Evolutionary conservation across 1,140 invertebrate genomes (phyloP).

Genomic region (Aphidius gifuensis): DNA sequence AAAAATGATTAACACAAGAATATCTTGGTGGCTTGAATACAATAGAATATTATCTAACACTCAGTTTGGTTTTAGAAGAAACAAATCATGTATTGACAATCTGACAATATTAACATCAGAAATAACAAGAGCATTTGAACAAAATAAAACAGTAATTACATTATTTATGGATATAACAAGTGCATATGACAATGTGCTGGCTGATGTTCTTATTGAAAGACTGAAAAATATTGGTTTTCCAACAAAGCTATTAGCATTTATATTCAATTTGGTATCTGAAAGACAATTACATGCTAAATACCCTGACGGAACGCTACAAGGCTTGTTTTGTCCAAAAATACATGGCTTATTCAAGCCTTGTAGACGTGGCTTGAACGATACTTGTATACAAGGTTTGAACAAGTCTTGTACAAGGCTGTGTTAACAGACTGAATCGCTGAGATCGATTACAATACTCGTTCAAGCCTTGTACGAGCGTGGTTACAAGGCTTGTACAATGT

Average conservation of each 20-base stretch:
- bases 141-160: slow-evolving; percentile 3
- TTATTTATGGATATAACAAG: slow-evolving; percentile 17
- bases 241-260: neutral
- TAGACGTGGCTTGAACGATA: too few species aligned
- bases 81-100: slow-evolving; percentile 23
- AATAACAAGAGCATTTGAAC: slow-evolving; percentile 9
- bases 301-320: too few species aligned
- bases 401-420: too few species aligned
- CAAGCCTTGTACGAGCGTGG: too few species aligned
- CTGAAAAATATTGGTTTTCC: slow-evolving; percentile 8
- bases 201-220: slow-evolving; percentile 20
- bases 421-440: too few species aligned
- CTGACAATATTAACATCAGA: slow-evolving; percentile 10
- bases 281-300: slow-evolving; percentile 36
- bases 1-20: slow-evolving; percentile 19
- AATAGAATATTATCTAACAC: slow-evolving; percentile 21
- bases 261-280: slow-evolving; percentile 13
- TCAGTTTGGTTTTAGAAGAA: slow-evolving; percentile 29
- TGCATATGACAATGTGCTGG: slow-evolving; percentile 21
- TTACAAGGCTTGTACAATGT: too few species aligned
- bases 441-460: too few species aligned
- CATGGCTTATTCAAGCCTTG: too few species aligned
- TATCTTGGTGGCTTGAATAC: slow-evolving; percentile 22
- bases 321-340: too few species aligned
- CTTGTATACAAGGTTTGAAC: too few species aligned